phyloP scores from a whole-genome alignment of 1,140 invertebrate genomes.

The Vanessa tameamea region DNA sequence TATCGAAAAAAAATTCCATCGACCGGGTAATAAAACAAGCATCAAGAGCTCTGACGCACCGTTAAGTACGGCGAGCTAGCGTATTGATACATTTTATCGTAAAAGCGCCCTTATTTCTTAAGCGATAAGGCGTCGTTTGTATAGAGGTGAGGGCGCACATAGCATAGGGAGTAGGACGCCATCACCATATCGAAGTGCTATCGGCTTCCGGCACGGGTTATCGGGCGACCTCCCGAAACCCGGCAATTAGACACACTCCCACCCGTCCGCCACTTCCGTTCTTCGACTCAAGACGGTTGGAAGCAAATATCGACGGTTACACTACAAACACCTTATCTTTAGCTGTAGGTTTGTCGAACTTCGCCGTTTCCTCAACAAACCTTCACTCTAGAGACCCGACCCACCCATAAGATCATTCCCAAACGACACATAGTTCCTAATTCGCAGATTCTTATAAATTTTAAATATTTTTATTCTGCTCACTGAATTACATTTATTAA shows the following conservation, averaged over 20 bases:
- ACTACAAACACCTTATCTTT: constrained; percentile 45
- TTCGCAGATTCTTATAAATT: too few relatives aligned
- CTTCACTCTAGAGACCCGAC: not conserved
- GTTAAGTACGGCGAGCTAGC: constrained; percentile 18
- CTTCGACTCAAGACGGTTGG: constrained; percentile 47
- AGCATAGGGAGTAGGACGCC: constrained; percentile 46
- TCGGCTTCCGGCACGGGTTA: constrained; percentile 75
- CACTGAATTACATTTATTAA: too few relatives aligned
- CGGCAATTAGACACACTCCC: constrained; percentile 68
- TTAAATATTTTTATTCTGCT: too few relatives aligned
- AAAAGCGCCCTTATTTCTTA: constrained; percentile 20
- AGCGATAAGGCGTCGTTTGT: not conserved
- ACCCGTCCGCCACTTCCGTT: constrained; percentile 62
- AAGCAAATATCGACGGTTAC: constrained; percentile 47
- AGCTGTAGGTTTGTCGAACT: constrained; percentile 11
- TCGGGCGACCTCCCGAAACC: constrained; percentile 73
- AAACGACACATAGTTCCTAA: too few relatives aligned
- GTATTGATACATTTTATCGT: not conserved
- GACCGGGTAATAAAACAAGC: constrained; percentile 33
- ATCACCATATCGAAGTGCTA: constrained; percentile 70
- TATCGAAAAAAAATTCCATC: constrained; percentile 32
- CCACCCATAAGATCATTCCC: not conserved
- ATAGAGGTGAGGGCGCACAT: not conserved
- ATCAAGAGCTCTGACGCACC: constrained; percentile 29
- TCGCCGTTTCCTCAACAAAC: constrained; percentile 7